A percentile compares a stretch with the other conserved stretches of the same genome.
phyloP scores from a whole-genome alignment of 2,888 invertebrate species.

The Eupithecia insigniata region DNA sequence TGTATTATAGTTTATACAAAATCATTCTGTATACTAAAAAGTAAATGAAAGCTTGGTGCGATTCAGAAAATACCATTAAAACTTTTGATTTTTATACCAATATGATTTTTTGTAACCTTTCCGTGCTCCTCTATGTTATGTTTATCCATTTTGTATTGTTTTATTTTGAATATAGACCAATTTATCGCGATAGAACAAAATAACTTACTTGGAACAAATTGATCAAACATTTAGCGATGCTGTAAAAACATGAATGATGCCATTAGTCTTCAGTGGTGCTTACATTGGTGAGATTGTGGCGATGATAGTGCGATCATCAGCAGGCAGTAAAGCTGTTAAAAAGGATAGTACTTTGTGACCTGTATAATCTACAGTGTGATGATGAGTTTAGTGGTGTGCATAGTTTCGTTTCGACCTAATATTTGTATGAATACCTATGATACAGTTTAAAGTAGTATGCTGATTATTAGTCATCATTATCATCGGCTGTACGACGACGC shows the following conservation, averaged over 20 bases:
- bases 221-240: background rate
- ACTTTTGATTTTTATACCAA: conserved; percentile 85
- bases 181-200: background rate
- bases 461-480: too few species aligned
- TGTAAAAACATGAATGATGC: background rate
- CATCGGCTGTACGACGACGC: too few species aligned
- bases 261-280: background rate
- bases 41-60: conserved; percentile 84
- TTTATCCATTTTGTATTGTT: conserved; percentile 28
- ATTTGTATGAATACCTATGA: too few species aligned
- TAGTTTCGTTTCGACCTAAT: too few species aligned
- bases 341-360: too few species aligned
- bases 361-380: too few species aligned
- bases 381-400: too few species aligned
- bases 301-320: too few species aligned
- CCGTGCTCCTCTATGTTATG: conserved; percentile 37
- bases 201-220: background rate
- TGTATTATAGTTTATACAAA: conserved; percentile 81
- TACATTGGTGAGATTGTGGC: too few species aligned
- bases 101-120: conserved; percentile 68
- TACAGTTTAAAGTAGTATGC: too few species aligned
- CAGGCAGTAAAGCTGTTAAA: too few species aligned
- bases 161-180: background rate
- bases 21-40: conserved; percentile 84
- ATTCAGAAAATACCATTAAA: conserved; percentile 85